A percentile compares a stretch with the other conserved stretches of the same genome.
Conservation (phyloP, 2,113 vertebrate genomes). For the Ellobius talpinus region DNA sequence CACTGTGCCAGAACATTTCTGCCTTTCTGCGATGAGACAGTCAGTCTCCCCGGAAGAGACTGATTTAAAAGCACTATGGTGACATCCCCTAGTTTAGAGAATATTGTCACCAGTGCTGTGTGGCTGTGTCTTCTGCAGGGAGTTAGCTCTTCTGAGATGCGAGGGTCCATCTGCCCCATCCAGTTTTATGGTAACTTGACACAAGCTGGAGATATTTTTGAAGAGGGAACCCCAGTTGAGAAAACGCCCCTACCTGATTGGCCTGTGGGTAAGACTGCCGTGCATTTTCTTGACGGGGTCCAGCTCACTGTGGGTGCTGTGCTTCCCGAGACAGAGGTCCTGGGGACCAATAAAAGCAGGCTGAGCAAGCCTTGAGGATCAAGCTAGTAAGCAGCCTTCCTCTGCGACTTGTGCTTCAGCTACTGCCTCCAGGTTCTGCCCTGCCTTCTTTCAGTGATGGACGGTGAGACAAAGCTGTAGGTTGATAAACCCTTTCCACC, state of each 20-base stretch:
- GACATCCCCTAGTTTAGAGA: not conserved
- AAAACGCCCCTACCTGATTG: not conserved
- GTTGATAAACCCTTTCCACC: not conserved
- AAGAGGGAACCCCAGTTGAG: not conserved
- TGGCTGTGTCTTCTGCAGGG: not conserved
- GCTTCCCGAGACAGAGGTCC: not conserved
- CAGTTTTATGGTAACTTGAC: not conserved
- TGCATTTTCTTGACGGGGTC: not conserved
- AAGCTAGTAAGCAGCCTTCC: not conserved
- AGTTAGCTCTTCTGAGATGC: not conserved
- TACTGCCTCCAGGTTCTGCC: not conserved
- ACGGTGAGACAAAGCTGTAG: not conserved
- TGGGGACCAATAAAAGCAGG: not conserved
- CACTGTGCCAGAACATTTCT: not conserved
- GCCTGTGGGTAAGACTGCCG: not conserved
- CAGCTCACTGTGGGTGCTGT: not conserved
- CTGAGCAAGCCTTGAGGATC: not conserved
- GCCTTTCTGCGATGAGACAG: not conserved
- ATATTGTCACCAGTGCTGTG: not conserved
- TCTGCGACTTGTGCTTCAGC: not conserved
- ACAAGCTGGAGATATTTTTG: not conserved
- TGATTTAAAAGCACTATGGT: not conserved
- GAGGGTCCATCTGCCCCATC: not conserved
- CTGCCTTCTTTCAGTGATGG: not conserved
- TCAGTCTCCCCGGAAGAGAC: not conserved